Evolutionary conservation across 2,797 vertebrate species (phyloP).

Genomic region (Esox masquinongy): DNA sequence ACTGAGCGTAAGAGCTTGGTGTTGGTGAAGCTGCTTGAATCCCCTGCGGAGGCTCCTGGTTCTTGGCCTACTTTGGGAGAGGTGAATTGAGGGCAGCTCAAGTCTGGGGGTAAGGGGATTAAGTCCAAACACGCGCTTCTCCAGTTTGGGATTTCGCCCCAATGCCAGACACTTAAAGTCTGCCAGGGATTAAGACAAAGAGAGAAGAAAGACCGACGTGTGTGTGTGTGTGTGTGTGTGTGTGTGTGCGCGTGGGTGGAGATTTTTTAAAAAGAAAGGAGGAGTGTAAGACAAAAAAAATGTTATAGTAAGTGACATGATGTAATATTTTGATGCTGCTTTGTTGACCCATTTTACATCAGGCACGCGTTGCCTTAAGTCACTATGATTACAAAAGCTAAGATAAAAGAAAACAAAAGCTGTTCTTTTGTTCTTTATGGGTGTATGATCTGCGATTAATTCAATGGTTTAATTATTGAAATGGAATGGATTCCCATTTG

Average conservation of each 20-base stretch:
- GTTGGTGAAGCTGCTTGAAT: slow-evolving; percentile 56
- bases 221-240: slow-evolving; percentile 37
- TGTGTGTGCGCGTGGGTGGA: slow-evolving; percentile 7
- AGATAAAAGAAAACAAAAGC: slow-evolving; percentile 62
- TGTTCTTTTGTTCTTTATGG: slow-evolving; percentile 67
- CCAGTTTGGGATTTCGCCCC: slow-evolving; percentile 75
- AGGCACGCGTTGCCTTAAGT: slow-evolving; percentile 59
- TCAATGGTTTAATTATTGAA: slow-evolving; percentile 65
- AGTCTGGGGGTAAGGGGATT: slow-evolving; percentile 75
- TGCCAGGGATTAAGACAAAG: slow-evolving; percentile 79
- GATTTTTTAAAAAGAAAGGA: slow-evolving; percentile 40
- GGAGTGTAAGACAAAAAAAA: slow-evolving; percentile 50
- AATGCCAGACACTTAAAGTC: slow-evolving; percentile 81
- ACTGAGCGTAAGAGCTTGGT: slow-evolving; percentile 44
- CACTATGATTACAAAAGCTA: slow-evolving; percentile 67
- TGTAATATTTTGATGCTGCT: slow-evolving; percentile 52
- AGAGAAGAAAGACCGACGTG: slow-evolving; percentile 71
- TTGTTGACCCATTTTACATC: slow-evolving; percentile 67
- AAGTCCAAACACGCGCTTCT: slow-evolving; percentile 73
- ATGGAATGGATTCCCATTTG: slow-evolving; percentile 37
- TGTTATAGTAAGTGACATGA: slow-evolving; percentile 53
- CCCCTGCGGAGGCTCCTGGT: slow-evolving; percentile 70
- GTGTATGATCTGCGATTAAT: slow-evolving; percentile 68
- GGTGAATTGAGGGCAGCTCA: slow-evolving; percentile 76
- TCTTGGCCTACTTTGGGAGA: slow-evolving; percentile 79